Percentiles rank a stretch among this genome's conserved stretches.
Conservation (phyloP, 1,140 invertebrate genomes). For the Dolichoris vasculosae region DNA sequence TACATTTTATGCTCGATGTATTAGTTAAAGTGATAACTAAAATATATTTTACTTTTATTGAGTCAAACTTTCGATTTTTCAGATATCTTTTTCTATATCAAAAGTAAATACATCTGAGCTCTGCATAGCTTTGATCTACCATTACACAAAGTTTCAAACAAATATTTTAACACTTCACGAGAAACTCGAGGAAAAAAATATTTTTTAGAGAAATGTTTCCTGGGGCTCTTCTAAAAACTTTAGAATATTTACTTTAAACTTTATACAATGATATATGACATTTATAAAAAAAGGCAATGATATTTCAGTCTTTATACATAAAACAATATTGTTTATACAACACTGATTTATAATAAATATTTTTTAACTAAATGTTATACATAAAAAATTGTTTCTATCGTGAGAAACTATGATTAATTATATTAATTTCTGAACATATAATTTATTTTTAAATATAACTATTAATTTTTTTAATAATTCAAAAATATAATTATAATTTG, state of each 20-base stretch:
- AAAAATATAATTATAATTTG: too few relatives aligned
- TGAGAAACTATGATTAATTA: too few relatives aligned
- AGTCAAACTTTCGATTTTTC: not conserved
- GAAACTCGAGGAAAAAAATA: not conserved
- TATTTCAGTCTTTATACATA: not conserved
- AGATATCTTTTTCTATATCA: too few relatives aligned
- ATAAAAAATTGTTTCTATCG: too few relatives aligned
- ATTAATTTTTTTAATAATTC: too few relatives aligned
- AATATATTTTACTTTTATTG: not conserved
- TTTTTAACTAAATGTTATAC: not conserved
- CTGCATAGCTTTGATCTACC: not conserved
- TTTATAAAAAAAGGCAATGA: not conserved
- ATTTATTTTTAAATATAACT: too few relatives aligned
- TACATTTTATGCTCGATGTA: not conserved
- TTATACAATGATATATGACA: not conserved
- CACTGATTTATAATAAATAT: not conserved
- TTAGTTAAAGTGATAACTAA: not conserved
- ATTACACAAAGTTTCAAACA: not conserved
- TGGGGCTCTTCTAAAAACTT: not conserved
- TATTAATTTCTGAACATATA: too few relatives aligned
- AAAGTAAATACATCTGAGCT: not conserved
- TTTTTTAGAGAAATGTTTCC: not conserved
- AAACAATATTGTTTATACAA: not conserved
- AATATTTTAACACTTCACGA: not conserved
- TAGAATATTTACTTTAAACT: constrained; percentile 15